Evolutionary conservation across 1,140 invertebrate genomes (phyloP), one percentile per base, ranked within the genome.

Genomic region (Pteromalus puparum): DNA sequence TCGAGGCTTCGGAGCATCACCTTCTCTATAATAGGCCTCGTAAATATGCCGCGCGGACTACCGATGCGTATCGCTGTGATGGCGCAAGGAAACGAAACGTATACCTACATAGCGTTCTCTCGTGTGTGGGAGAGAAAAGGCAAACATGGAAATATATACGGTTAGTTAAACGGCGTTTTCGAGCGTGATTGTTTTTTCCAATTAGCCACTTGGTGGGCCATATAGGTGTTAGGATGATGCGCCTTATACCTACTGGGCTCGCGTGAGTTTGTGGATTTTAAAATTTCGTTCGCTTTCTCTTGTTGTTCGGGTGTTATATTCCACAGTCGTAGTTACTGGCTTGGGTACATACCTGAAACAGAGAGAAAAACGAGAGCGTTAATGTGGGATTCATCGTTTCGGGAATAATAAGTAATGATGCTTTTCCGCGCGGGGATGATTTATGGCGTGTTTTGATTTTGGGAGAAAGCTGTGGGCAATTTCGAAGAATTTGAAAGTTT

Each of bases 111-210:
- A n/a, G 12, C 9, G 18, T 18, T 10, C n/a, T 26, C 65, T 4
- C n/a, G 65, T 67, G 28, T 70, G 28, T 30, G 67, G 24, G 24
- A 70, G 67, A 28, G 67, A 28, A 28, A 61, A 61, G 53, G 53
- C 21, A 42, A n/a, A 42, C 73, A 74, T 38, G 34, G 13, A 74
- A 30, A 74, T 42, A 42, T 26, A 13, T 26, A 13, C 24, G 42
- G 68, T 42, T 53, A 53, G 67, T 72, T 48, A 78, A 78, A 78
- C 76, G 76, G 76, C 46, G 12, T 65, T 61, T 78, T 78, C 13
- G 38, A 53, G 73, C 81, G 81, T 82, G 73, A 82, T 82, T 82
- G 81, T 65, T 75, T 82, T 82, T 82, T 46, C 46, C 46, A 82
- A 82, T 82, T 82, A 82, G 81, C 48, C 28, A n/a, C 80, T 10